Evolutionary conservation across 2,888 invertebrate species (phyloP).

Genomic region (Heliconius aoede): DNA sequence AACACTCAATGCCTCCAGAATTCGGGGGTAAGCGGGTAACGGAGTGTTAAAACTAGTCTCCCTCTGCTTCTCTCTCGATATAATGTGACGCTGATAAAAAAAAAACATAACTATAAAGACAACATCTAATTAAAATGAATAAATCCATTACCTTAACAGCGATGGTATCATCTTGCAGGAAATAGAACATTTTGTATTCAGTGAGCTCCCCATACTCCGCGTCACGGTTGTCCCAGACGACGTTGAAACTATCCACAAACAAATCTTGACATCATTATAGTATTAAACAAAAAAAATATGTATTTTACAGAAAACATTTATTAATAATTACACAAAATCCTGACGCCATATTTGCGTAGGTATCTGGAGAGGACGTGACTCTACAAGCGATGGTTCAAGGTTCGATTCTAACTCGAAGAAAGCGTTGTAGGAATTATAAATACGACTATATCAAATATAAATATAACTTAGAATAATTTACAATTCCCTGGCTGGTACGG

Average conservation of each 20-base stretch:
- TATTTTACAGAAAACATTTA: constrained; percentile 37
- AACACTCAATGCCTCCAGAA: no score
- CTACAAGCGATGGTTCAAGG: neutral
- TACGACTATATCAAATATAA: no score
- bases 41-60: no score
- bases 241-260: constrained; percentile 81
- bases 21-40: no score
- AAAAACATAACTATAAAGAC: constrained; percentile 20
- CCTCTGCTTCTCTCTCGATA: no score
- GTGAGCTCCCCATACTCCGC: constrained; percentile 82
- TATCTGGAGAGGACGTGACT: neutral
- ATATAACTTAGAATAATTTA: neutral
- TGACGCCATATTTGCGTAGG: neutral
- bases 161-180: constrained; percentile 91
- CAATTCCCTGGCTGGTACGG: neutral
- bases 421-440: neutral
- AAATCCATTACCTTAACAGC: constrained; percentile 83
- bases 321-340: neutral
- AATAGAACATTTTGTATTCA: constrained; percentile 89
- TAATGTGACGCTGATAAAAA: no score
- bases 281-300: neutral
- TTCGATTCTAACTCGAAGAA: neutral
- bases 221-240: constrained; percentile 87
- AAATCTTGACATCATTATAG: neutral
- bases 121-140: constrained; percentile 29